Evolutionary conservation across 2,888 invertebrate species (phyloP), one percentile per base, ranked within the genome.

Genomic region (Bugula neritina): DNA sequence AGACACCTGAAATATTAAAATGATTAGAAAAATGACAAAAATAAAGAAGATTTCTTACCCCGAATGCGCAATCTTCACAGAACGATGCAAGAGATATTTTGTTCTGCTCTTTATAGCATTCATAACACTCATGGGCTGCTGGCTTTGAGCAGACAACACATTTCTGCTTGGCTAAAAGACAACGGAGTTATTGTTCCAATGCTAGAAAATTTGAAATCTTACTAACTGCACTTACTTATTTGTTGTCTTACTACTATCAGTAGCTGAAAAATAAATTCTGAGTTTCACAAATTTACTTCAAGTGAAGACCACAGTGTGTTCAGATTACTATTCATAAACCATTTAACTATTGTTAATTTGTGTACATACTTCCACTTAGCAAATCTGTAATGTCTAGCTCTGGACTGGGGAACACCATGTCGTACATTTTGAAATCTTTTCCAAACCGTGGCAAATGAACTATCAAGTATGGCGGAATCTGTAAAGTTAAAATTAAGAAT

Each of bases 361-460:
- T 27, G 25, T 74, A 89, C 90, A 89, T 86, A 95, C 95, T 91
- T 84, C 94, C 91, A 86, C 95, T 93, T 76, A 98, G 92, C 73
- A 98, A 91, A 86, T 97, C 94, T 0, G 97, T 98, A 1, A 98
- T 93, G 81, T 98, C 97, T 73, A 98, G 86, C 55, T 93, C 87
- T 75, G 94, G 90, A 13, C 95, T 94, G 0, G 98, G 98, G 76
- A 95, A 87, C 77, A 98, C 96, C 80, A 93, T 89, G 71, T 92
- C 91, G 85, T 96, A 98, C 89, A 97, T 91, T 86, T 98, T 98
- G 82, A 90, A 97, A 76, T 92, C 93, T 84, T 94, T 95, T 3
- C 97, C 98, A 85, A 95, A 97, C 77, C 98, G 88, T 0, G 97
- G 97, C 95, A 98, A 96, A 86, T 97, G 96, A 75, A 97, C 91